Evolutionary conservation across 2,888 invertebrate genomes (phyloP).

Genomic region (Drosophila nigricruria): DNA sequence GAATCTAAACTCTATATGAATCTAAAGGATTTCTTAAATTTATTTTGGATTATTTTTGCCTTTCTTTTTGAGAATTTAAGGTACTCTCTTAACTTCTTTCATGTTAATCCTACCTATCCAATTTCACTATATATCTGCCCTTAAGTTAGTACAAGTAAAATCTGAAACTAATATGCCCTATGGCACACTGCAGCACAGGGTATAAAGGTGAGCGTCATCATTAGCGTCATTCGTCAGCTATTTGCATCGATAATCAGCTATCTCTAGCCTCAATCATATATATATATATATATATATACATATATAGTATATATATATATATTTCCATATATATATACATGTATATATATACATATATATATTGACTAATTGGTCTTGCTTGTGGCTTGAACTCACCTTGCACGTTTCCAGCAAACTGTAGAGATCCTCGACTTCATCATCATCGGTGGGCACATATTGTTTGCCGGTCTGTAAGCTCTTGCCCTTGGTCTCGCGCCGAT

Average conservation of each 20-base stretch:
- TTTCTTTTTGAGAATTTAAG: not conserved
- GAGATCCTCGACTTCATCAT: constrained; percentile 99
- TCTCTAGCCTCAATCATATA: constrained; percentile 26
- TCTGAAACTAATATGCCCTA: not conserved
- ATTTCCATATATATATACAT: not conserved
- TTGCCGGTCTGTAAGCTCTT: constrained; percentile 92
- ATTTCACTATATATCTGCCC: not conserved
- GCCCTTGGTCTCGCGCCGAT: constrained; percentile 93
- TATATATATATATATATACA: not conserved
- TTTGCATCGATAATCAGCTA: constrained; percentile 34
- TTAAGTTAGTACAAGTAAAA: rapidly evolving
- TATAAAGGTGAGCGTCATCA: constrained; percentile 17
- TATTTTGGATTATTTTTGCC: not conserved
- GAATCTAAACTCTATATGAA: no score
- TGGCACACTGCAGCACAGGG: constrained; percentile 14
- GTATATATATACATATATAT: not conserved
- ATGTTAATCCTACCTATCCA: not conserved
- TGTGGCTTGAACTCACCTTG: constrained; percentile 75
- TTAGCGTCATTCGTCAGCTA: constrained; percentile 16
- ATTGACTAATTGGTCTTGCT: not conserved
- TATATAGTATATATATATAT: not conserved
- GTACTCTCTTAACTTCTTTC: not conserved
- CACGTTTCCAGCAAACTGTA: constrained; percentile 89
- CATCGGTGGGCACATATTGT: constrained; percentile 91
- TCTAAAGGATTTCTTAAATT: not conserved